Conservation (phyloP, 2,113 vertebrate species). For the Mustela nigripes region DNA sequence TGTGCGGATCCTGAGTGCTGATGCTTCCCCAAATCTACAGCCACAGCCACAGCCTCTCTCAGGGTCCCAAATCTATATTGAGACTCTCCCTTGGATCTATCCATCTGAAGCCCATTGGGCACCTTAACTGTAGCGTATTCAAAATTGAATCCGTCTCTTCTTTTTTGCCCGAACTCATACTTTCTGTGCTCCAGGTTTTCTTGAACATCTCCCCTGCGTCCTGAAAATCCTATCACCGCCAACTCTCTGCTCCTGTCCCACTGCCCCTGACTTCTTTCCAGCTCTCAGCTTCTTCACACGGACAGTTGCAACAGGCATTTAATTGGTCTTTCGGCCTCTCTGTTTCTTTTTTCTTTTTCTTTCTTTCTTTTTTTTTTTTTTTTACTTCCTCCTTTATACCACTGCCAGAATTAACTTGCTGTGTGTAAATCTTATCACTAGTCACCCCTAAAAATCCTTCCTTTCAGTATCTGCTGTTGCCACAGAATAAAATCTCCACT, state of each 20-base stretch:
- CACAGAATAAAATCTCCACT: neutral
- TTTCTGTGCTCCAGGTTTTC: neutral
- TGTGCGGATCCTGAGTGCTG: neutral
- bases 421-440: neutral
- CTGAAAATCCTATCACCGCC: neutral
- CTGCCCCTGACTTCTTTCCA: neutral
- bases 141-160: neutral
- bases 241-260: neutral
- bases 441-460: neutral
- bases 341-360: neutral
- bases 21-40: neutral
- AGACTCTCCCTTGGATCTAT: neutral
- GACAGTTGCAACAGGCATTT: neutral
- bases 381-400: neutral
- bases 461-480: neutral
- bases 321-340: neutral
- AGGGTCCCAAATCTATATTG: neutral
- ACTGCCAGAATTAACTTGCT: neutral
- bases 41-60: neutral
- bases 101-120: neutral
- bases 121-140: neutral
- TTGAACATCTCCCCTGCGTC: neutral
- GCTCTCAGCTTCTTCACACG: neutral
- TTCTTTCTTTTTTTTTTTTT: neutral
- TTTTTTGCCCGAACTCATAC: neutral